Evolutionary conservation across 2,888 invertebrate genomes (phyloP).

Genomic region (Drosophila maculinotata): DNA sequence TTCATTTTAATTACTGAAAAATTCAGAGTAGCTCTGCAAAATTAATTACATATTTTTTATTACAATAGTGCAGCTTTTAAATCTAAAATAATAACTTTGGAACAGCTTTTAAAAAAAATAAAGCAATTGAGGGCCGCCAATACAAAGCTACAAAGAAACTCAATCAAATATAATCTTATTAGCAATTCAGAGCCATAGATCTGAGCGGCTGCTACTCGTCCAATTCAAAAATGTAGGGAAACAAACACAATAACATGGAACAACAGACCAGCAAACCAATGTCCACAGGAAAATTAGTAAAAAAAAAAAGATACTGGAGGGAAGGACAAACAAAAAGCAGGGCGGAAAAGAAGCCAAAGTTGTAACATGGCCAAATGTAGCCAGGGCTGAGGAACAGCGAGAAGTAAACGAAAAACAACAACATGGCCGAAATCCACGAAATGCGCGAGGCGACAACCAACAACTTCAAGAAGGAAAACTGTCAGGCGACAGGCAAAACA

Average conservation of each 20-base stretch:
- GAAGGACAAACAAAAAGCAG: conserved; percentile 28
- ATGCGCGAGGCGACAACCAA: conserved; percentile 38
- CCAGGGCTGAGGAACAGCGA: conserved; percentile 10
- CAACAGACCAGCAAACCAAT: conserved; percentile 39
- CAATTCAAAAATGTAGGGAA: conserved; percentile 35
- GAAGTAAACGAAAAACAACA: conserved; percentile 42
- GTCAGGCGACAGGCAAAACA: conserved; percentile 47
- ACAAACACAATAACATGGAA: conserved; percentile 37
- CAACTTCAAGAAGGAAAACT: conserved; percentile 43
- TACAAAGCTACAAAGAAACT: conserved; percentile 44
- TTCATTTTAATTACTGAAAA: too few relatives aligned
- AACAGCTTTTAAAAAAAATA: conserved; percentile 21
- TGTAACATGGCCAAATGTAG: conserved; percentile 41
- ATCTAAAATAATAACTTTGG: conserved; percentile 5
- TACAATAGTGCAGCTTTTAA: conserved; percentile 1
- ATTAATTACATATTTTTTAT: too few relatives aligned
- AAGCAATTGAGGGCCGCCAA: conserved; percentile 1
- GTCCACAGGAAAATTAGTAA: conserved; percentile 24
- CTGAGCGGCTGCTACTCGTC: conserved; percentile 32
- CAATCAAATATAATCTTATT: conserved; percentile 79
- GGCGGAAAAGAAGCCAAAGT: conserved; percentile 30
- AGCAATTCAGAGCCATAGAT: conserved; percentile 29
- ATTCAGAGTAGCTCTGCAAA: too few relatives aligned
- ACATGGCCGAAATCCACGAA: conserved; percentile 44
- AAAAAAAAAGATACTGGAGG: conserved; percentile 6